These are phyloP conservation scores for Phyllotreta striolata DNA, from an alignment of 2,888 invertebrate genomes.

Conservation along the genomic window DNA sequence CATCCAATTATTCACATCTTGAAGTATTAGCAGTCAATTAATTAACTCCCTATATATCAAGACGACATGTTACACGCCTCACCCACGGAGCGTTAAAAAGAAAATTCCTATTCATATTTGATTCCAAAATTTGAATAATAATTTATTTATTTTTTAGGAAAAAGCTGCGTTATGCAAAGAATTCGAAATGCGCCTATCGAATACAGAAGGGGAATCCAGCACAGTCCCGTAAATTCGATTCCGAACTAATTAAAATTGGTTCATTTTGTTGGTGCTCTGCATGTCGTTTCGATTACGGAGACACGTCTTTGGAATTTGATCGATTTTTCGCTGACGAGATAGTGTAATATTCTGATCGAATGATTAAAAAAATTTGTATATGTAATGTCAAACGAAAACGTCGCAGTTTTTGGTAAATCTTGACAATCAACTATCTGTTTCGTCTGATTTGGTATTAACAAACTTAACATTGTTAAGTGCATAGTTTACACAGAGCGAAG, in stretches of 20 bases:
- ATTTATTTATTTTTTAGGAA: slow-evolving; percentile 57
- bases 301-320: slow-evolving; percentile 34
- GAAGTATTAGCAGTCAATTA: no score
- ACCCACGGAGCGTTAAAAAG: no score
- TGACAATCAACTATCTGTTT: slow-evolving; percentile 48
- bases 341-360: slow-evolving; percentile 43
- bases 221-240: slow-evolving; percentile 39
- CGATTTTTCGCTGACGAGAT: not conserved
- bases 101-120: slow-evolving; percentile 5
- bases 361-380: slow-evolving; percentile 17
- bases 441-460: slow-evolving; percentile 39
- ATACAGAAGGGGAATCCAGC: slow-evolving; percentile 57
- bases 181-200: slow-evolving; percentile 59
- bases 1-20: no score
- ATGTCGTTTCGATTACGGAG: slow-evolving; percentile 23
- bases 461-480: slow-evolving; percentile 46
- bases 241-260: slow-evolving; percentile 20
- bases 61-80: no score
- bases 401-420: slow-evolving; percentile 47
- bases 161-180: slow-evolving; percentile 58
- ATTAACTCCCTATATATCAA: no score
- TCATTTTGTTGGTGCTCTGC: slow-evolving; percentile 29
- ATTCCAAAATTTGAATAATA: no score
- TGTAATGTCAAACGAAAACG: slow-evolving; percentile 26
- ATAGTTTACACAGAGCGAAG: slow-evolving; percentile 40